phyloP scores from a whole-genome alignment of 2,888 invertebrate species.

The Metallyticus violacea region DNA sequence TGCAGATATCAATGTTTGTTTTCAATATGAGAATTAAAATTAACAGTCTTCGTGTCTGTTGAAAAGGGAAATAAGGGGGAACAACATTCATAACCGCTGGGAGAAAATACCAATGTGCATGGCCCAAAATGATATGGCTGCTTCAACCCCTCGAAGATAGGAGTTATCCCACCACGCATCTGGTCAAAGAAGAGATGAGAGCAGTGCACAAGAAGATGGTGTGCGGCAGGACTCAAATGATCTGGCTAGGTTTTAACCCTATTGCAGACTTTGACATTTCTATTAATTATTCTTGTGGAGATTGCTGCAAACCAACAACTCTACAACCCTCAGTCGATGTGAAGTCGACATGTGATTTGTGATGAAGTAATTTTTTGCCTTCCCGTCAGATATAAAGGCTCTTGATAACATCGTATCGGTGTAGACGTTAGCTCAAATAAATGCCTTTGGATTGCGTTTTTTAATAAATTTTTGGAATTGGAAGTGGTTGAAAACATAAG shows the following conservation, averaged over 20 bases:
- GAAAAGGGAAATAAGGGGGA: not conserved
- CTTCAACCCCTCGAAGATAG: not conserved
- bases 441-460: slow-evolving; percentile 27
- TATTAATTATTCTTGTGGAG: not conserved
- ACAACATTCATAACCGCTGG: not conserved
- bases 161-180: not conserved
- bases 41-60: slow-evolving; percentile 16
- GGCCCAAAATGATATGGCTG: not conserved
- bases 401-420: slow-evolving; percentile 23
- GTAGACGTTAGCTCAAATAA: slow-evolving; percentile 25
- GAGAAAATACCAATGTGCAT: not conserved
- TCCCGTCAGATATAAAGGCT: slow-evolving; percentile 15
- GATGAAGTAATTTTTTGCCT: slow-evolving; percentile 15
- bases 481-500: not conserved
- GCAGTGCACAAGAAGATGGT: not conserved
- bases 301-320: not conserved
- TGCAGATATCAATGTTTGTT: not conserved
- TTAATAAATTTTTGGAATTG: slow-evolving; percentile 9
- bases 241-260: not conserved
- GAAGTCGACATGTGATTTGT: slow-evolving; percentile 2
- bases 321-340: slow-evolving; percentile 5
- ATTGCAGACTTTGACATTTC: not conserved
- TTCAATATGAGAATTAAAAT: slow-evolving; percentile 18
- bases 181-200: not conserved
- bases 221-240: not conserved